Percentiles rank a stretch among this genome's conserved stretches.
These are phyloP conservation scores for Mystacides longicornis DNA, from an alignment of 2,888 invertebrate species.

Conservation along the genomic window DNA sequence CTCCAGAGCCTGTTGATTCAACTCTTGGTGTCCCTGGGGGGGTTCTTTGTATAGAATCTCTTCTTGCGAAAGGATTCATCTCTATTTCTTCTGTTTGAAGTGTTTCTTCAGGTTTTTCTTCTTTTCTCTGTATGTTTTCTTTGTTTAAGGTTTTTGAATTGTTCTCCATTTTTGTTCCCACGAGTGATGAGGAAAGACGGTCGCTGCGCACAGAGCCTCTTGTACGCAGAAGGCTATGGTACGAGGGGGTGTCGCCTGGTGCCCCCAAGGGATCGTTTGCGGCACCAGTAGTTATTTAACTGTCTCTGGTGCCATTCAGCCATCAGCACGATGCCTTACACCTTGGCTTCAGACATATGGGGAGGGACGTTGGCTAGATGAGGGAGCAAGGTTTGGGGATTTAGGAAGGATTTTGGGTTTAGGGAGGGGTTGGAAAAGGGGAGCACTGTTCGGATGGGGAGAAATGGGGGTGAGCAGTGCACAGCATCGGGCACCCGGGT, in stretches of 20 bases:
- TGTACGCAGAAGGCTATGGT: no score
- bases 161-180: not conserved
- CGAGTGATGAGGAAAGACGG: not conserved
- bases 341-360: not conserved
- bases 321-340: not conserved
- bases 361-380: not conserved
- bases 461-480: not conserved
- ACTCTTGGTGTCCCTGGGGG: no score
- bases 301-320: slow-evolving; percentile 1
- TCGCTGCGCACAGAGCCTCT: no score
- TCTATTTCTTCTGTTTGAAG: no score
- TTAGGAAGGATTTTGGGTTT: not conserved
- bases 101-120: no score
- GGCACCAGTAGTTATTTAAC: no score
- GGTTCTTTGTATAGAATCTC: no score
- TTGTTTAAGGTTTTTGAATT: not conserved
- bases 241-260: not conserved
- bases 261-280: not conserved
- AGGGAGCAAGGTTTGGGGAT: not conserved
- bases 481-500: not conserved
- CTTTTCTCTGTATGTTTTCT: not conserved
- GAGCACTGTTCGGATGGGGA: not conserved
- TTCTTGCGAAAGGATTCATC: no score
- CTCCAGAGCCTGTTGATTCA: no score
- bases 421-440: not conserved